Base-by-base conservation (phyloP, 2,888 invertebrate species). In the Spodoptera exigua region DNA sequence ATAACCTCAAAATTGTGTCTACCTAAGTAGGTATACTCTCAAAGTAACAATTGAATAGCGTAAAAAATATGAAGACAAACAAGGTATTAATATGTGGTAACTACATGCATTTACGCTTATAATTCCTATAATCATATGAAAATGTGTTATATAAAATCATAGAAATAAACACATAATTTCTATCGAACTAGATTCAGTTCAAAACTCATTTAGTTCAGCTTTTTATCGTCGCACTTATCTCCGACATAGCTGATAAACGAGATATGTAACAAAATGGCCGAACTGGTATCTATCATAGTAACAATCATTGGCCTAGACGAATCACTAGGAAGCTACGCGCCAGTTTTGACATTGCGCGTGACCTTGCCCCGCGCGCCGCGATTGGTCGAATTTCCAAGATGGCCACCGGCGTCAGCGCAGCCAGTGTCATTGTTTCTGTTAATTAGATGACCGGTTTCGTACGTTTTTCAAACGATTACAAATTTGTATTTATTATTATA, bases 391-490 rank as follows among this genome's bases (percentile, higher is more conserved):
- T 76, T 62, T 71, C 46, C 88, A 92, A 89, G 68, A 94, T 94
- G 93, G 93, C 93, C 81, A 72, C 68, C 75, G 35, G 80, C 88
- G 87, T 85, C 76, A 77, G 85, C 90, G 89, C 90, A 78, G 47
- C 61, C 63, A 54, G 52, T 84, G 83, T 87, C 89, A 90, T 92
- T 92, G 91, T 92, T 88, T 89, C 86, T 84, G 77, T 81, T 90
- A 91, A 93, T 93, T 92, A 91, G 85, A 88, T 84, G 86, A 90
- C 90, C 85, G 88, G 92, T 92, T 93, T 90, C 69, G 88, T 88
- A 80, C 78, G 83, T 85, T 88, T 89, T 89, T 87, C 86, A 82
- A 77, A 76, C 55, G 83, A 81, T 81, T 27, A 79, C 70, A 76
- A 79, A 82, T 84, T 82, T 56, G 65, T 72, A 69, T 70, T 68